phyloP scores from a whole-genome alignment of 2,797 vertebrate species.

The Allobates femoralis region DNA sequence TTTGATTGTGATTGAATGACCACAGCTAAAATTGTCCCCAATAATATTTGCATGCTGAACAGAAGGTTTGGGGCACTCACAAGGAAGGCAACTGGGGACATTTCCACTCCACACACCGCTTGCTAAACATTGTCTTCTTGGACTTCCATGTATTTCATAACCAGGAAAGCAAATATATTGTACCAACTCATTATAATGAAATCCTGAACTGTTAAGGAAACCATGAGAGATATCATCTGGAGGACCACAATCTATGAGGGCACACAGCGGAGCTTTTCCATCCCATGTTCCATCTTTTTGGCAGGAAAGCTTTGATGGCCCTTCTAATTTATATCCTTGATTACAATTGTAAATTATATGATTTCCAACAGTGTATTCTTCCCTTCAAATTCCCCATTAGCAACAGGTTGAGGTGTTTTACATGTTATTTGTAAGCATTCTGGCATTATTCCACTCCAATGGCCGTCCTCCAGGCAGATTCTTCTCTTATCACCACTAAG shows the following conservation, averaged over 20 bases:
- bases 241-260: conserved; percentile 83
- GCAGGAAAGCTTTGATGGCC: conserved; percentile 77
- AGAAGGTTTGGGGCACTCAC: conserved; percentile 80
- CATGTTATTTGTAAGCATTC: conserved; percentile 82
- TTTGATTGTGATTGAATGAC: conserved; percentile 78
- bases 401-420: conserved; percentile 72
- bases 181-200: conserved; percentile 81
- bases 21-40: conserved; percentile 82
- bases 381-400: conserved; percentile 78
- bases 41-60: conserved; percentile 80
- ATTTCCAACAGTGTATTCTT: conserved; percentile 80
- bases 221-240: conserved; percentile 91
- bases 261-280: conserved; percentile 81
- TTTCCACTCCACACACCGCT: conserved; percentile 87
- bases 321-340: conserved; percentile 83
- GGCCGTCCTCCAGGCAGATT: conserved; percentile 86
- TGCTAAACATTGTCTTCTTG: conserved; percentile 83
- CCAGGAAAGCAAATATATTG: conserved; percentile 91
- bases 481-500: conserved; percentile 81
- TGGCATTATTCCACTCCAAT: conserved; percentile 84
- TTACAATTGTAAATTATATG: conserved; percentile 84
- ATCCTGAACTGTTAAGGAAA: conserved; percentile 89
- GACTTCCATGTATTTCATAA: conserved; percentile 84
- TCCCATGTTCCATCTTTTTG: conserved; percentile 87
- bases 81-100: conserved; percentile 85